Evolutionary conservation across 2,888 invertebrate genomes (phyloP).

Genomic region (Dasypolia templi): DNA sequence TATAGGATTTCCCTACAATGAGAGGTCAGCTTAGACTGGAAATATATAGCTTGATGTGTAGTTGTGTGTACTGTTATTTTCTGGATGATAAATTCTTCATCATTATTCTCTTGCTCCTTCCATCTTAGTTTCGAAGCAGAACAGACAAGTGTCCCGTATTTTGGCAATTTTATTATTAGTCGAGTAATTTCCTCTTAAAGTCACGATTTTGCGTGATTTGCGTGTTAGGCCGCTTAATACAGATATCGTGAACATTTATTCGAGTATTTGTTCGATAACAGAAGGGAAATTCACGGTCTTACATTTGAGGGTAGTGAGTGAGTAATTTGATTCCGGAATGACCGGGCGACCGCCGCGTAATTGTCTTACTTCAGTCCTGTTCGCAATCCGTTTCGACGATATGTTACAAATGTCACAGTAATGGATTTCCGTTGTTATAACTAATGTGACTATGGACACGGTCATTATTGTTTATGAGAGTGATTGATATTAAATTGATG

Average conservation of each 20-base stretch:
- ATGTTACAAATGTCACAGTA: constrained; percentile 45
- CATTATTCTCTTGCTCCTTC: not conserved
- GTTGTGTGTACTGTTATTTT: not conserved
- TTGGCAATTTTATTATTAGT: not conserved
- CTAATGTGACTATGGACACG: constrained; percentile 10
- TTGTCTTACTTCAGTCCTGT: constrained; percentile 44
- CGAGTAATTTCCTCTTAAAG: not conserved
- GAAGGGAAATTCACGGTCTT: constrained; percentile 27
- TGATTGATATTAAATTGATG: no score
- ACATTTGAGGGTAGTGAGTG: constrained; percentile 48
- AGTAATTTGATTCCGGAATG: constrained; percentile 52
- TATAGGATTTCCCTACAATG: no score
- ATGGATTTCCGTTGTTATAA: constrained; percentile 44
- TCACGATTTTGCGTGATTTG: constrained; percentile 5
- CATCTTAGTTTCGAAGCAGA: no score
- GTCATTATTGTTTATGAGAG: constrained; percentile 16
- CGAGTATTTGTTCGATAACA: constrained; percentile 28
- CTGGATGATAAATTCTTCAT: not conserved
- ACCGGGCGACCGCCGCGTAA: constrained; percentile 50
- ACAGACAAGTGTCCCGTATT: no score
- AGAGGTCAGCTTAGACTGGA: no score
- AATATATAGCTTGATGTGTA: no score
- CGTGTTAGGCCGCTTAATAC: not conserved
- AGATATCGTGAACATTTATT: constrained; percentile 11
- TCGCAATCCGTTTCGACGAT: constrained; percentile 29